Percentiles rank a stretch among this genome's conserved stretches.
These are phyloP conservation scores for Lordiphosa clarofinis DNA, from an alignment of 1,140 invertebrate species.

Conservation along the genomic window DNA sequence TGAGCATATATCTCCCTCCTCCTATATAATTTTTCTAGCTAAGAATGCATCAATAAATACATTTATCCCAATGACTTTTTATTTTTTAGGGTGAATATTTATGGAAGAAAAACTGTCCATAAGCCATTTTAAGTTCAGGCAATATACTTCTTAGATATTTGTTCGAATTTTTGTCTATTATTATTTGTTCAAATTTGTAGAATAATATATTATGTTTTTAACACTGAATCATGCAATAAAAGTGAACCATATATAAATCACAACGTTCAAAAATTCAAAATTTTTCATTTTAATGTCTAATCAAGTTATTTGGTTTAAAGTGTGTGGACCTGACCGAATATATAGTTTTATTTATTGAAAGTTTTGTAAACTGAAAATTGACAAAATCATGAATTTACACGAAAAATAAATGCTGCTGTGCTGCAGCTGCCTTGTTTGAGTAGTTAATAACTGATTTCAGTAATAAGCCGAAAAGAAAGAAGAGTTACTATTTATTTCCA, in stretches of 20 bases:
- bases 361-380: too few relatives aligned
- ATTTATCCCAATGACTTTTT: conserved; percentile 57
- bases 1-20: conserved; percentile 8
- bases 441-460: too few relatives aligned
- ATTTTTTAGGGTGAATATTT: conserved; percentile 17
- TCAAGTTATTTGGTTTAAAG: conserved; percentile 18
- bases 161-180: background rate
- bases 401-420: too few relatives aligned
- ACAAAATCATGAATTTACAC: too few relatives aligned
- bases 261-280: conserved; percentile 71
- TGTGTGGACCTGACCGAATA: conserved; percentile 1
- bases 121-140: conserved; percentile 37
- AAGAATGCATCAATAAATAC: conserved; percentile 75
- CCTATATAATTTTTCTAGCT: conserved; percentile 50
- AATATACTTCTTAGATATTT: conserved; percentile 4
- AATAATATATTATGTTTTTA: conserved; percentile 9
- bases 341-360: too few relatives aligned
- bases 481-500: too few relatives aligned
- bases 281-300: conserved; percentile 30
- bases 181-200: too few relatives aligned
- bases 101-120: conserved; percentile 76
- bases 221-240: conserved; percentile 67
- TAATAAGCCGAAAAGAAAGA: too few relatives aligned
- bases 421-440: too few relatives aligned
- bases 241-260: conserved; percentile 68